These are phyloP conservation scores for Muntiacus reevesi DNA, from an alignment of 2,113 vertebrate species.

Conservation along the genomic window DNA sequence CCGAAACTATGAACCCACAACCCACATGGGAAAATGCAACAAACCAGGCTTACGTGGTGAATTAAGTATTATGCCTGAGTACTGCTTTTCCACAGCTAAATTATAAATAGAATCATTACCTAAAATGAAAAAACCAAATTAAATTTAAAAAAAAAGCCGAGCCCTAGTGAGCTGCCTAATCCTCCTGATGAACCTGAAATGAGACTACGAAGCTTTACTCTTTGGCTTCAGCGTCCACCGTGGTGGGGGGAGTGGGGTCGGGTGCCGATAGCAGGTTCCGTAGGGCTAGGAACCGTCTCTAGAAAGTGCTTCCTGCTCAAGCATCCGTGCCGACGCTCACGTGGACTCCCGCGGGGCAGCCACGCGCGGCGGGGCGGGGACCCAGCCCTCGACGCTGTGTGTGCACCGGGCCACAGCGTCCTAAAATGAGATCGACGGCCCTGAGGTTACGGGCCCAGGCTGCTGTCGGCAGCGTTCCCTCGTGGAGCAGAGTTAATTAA, in stretches of 20 bases:
- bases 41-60: background rate
- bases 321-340: no score
- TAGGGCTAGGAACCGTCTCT: background rate
- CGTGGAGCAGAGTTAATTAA: conserved; percentile 56
- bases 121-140: background rate
- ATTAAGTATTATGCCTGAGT: background rate
- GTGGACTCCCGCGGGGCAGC: background rate
- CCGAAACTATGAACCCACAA: background rate
- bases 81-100: background rate
- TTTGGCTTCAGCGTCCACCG: background rate
- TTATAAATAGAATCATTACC: background rate
- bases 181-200: background rate
- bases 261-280: background rate
- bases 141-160: background rate
- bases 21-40: background rate
- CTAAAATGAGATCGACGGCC: background rate
- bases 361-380: fast-evolving
- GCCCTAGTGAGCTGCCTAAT: background rate
- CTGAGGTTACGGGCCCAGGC: background rate
- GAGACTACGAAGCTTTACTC: background rate
- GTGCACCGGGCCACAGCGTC: background rate
- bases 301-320: background rate
- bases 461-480: background rate
- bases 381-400: background rate
- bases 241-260: background rate